Conservation (phyloP, 37 sponge, comb jelly and placozoan genomes). For the Ianthella basta region DNA sequence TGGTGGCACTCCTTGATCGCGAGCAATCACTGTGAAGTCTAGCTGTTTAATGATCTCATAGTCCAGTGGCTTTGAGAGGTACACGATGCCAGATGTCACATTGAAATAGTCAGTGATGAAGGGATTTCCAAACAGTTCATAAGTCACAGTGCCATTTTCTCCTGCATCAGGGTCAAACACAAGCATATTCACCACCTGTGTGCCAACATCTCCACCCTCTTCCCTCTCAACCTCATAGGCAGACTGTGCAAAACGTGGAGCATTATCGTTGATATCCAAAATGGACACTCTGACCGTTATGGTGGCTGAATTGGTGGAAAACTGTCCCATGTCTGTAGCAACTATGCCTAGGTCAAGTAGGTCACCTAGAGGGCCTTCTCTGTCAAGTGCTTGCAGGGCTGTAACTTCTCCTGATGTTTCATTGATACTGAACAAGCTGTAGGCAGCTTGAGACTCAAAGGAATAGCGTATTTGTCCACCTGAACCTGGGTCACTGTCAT, state of each 20-base stretch:
- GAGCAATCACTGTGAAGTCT: conserved; percentile 18
- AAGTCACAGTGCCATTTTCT: neutral
- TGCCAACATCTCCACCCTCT: neutral
- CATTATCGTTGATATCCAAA: conserved; percentile 73
- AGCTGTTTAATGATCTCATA: conserved; percentile 24
- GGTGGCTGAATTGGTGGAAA: conserved; percentile 1
- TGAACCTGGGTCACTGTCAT: conserved; percentile 62
- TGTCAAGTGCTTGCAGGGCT: conserved; percentile 39
- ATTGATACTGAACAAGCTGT: conserved; percentile 50
- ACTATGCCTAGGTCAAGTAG: neutral
- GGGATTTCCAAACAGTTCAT: neutral
- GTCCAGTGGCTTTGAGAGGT: neutral
- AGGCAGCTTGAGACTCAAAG: conserved; percentile 24
- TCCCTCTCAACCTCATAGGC: neutral
- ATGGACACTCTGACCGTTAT: neutral
- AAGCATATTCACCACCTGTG: neutral
- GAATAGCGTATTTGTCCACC: conserved; percentile 44
- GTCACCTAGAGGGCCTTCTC: conserved; percentile 37
- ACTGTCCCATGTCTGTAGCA: neutral
- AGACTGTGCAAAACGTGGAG: conserved; percentile 45
- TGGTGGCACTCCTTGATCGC: conserved; percentile 12
- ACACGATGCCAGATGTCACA: neutral
- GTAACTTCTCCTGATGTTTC: conserved; percentile 54
- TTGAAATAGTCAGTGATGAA: conserved; percentile 1
- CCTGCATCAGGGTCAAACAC: conserved; percentile 20